Evolutionary conservation across 2,888 invertebrate genomes (phyloP).

Genomic region (Cheilosia pagana): DNA sequence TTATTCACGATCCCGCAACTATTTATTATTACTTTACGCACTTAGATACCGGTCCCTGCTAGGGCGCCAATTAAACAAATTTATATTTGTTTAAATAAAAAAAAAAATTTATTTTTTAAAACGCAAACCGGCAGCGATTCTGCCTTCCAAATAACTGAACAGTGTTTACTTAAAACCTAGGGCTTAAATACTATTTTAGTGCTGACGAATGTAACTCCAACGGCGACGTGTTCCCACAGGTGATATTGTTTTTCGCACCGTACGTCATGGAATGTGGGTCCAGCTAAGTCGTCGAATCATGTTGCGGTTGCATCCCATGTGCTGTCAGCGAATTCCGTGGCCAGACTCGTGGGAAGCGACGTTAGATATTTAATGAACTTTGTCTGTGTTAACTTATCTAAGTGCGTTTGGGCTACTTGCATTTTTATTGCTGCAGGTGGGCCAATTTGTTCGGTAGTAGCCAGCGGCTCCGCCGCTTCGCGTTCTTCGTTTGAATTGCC

Average conservation of each 20-base stretch:
- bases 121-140: neutral
- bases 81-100: neutral
- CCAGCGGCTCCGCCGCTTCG: no score
- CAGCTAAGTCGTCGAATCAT: neutral
- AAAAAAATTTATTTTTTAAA: no score
- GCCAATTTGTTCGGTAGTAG: no score
- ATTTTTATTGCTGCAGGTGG: no score
- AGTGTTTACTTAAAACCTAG: neutral
- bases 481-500: constrained; percentile 1
- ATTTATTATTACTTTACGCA: no score
- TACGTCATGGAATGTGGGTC: constrained; percentile 21
- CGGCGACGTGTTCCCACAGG: constrained; percentile 12
- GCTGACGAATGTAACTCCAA: constrained; percentile 3
- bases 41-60: neutral
- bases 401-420: no score
- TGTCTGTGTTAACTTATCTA: neutral
- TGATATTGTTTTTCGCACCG: constrained; percentile 1
- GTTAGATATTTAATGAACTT: neutral
- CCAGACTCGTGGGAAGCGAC: constrained; percentile 3
- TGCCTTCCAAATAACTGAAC: neutral
- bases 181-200: constrained; percentile 9
- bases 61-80: neutral
- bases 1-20: no score
- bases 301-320: neutral
- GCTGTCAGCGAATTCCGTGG: neutral